These are phyloP conservation scores for Streptopelia turtur DNA, from an alignment of 2,797 vertebrate genomes.

Conservation along the genomic window DNA sequence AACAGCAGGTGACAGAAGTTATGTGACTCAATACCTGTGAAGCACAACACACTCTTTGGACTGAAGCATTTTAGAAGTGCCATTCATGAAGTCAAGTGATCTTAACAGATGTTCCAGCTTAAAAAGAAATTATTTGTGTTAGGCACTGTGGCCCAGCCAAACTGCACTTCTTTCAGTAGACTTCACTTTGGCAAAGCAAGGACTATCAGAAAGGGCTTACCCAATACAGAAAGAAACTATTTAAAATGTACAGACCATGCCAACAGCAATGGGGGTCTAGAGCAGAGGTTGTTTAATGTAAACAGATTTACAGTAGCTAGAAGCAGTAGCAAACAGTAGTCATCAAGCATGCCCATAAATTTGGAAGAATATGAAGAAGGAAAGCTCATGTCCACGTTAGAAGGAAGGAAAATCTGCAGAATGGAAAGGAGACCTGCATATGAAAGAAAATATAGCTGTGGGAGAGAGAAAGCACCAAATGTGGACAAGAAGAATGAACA, in stretches of 20 bases:
- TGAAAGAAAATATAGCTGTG: background rate
- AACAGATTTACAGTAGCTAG: conserved; percentile 11
- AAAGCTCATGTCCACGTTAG: background rate
- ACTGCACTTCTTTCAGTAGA: conserved; percentile 51
- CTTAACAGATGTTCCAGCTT: conserved; percentile 41
- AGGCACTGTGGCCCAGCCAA: conserved; percentile 24
- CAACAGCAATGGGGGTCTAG: conserved; percentile 14
- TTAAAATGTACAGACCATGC: conserved; percentile 5
- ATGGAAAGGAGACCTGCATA: background rate
- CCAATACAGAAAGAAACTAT: background rate
- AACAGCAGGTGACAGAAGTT: conserved; percentile 12
- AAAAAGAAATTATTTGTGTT: conserved; percentile 53
- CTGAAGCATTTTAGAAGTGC: background rate
- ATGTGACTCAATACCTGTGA: background rate
- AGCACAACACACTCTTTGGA: conserved; percentile 15
- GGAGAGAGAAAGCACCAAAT: background rate
- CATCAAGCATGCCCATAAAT: background rate
- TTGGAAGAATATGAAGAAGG: conserved; percentile 27
- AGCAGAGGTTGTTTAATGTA: background rate
- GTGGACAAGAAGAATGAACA: background rate
- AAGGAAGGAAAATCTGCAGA: background rate
- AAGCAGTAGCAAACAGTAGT: conserved; percentile 19
- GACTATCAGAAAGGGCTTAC: background rate
- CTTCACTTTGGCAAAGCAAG: conserved; percentile 17
- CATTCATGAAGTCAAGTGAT: conserved; percentile 30